Evolutionary conservation across 2,113 vertebrate species (phyloP), one percentile per base, ranked within the genome.

Genomic region (Aspidoscelis tigris): DNA sequence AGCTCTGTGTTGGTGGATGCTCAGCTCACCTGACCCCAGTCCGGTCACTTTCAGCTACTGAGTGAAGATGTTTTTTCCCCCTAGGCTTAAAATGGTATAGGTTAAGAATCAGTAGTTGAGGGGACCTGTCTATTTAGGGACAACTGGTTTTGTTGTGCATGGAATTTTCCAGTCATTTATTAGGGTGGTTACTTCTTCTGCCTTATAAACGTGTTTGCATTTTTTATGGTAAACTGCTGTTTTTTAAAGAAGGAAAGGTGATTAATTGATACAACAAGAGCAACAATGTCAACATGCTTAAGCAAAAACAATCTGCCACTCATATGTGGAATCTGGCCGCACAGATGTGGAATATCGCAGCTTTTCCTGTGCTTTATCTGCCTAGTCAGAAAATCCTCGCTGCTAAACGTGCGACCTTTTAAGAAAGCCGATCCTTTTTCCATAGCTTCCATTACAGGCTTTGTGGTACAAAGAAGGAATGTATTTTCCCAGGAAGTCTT

Each of bases 381-480:
- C 43, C 33, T 2, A 41, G 5, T 11, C 3, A 50, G 43, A 26
- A 61, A 77, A 76, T 24, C 39, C 5, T 66, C 68, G n/a, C 55
- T 47, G 33, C 70, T n/a, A 74, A 65, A 74, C 24, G 41, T 11
- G 24, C 47, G 20, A 33, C 8, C 2, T 65, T 82, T 64, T 12
- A 47, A 41, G 55, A 74, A 78, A 84, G 69, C 47, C 14, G 2
- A 9, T 16, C 7, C 43, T 16, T 79, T 79, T 20, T 41, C 68
- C 18, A 20, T 74, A 9, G 41, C 41, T 74, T 64, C 55, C 70
- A 50, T 79, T 73, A 66, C 47, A 21, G n/a, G 69, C 78, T 73
- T 79, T 79, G 76, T n/a, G 66, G 11, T 50, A 26, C 68, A 79
- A 73, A 72, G 72, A 72, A 61, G 20, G 43, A 78, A 78, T 84